These are phyloP conservation scores for Sus scrofa DNA, from an alignment of 2,113 vertebrate genomes.

Conservation along the genomic window T2T-Sscrofa CM000813.6:124227501-124228000, in stretches of 20 bases:
- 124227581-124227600: fast-evolving
- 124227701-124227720: no score
- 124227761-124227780: background rate
- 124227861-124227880: fast-evolving
- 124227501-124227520: background rate
- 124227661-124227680: background rate
- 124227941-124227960: no score
- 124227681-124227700: background rate
- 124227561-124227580: no score
- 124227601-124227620: no score
- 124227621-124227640: background rate
- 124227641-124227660: background rate
- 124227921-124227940: no score
- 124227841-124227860: fast-evolving
- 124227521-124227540: no score
- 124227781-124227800: background rate
- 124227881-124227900: fast-evolving
- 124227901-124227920: background rate
- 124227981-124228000: no score
- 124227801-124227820: background rate
- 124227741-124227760: background rate
- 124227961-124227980: no score
- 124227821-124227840: background rate
- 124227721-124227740: background rate
- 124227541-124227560: background rate